Conservation (phyloP, 2,797 vertebrate species). For the Lithobates pipiens region DNA sequence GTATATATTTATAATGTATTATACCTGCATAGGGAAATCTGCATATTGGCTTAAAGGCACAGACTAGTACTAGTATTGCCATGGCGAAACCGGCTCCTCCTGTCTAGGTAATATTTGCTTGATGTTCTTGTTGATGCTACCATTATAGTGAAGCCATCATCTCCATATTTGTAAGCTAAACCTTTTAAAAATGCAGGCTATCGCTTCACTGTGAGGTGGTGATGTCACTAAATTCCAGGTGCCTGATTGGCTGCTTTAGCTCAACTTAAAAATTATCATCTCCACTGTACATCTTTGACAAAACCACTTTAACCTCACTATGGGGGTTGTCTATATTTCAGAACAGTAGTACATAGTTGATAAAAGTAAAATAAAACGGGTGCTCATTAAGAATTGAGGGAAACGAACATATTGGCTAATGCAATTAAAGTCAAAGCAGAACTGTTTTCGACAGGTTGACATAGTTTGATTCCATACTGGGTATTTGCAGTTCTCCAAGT, state of each 20-base stretch:
- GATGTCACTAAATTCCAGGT: no score
- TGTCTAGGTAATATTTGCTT: constrained; percentile 2
- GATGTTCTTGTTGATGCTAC: not conserved
- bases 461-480: no score
- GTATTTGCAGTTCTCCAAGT: no score
- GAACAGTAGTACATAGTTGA: not conserved
- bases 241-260: no score
- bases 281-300: not conserved
- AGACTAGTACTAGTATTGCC: not conserved
- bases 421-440: no score
- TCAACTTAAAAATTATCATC: no score
- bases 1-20: constrained; percentile 59
- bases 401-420: not conserved
- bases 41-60: constrained; percentile 19
- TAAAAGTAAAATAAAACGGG: not conserved
- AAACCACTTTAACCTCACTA: not conserved
- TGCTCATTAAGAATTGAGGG: no score
- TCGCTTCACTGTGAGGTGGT: no score
- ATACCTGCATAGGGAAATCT: constrained; percentile 20
- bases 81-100: not conserved
- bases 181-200: no score
- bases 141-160: no score
- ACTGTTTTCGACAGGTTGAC: no score
- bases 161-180: no score
- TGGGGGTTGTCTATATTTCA: not conserved